These are phyloP conservation scores for Leucophenga maculata DNA, from an alignment of 2,888 invertebrate genomes.

Conservation along the genomic window DNA sequence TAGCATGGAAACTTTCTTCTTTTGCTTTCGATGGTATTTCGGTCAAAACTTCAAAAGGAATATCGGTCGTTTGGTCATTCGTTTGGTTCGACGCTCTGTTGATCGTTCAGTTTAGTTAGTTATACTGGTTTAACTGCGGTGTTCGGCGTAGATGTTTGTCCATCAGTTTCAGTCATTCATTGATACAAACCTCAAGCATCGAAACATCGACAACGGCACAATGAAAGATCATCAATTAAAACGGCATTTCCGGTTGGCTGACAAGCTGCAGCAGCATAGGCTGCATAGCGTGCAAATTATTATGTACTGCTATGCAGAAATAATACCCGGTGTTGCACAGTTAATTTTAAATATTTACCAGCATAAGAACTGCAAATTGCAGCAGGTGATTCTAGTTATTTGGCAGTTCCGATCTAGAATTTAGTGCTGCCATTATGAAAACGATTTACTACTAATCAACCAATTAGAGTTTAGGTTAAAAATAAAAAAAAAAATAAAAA, in stretches of 20 bases:
- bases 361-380: no score
- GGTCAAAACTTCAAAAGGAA: conserved; percentile 53
- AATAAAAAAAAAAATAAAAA: no score
- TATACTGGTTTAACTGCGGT: neutral
- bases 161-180: neutral
- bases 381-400: no score
- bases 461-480: no score
- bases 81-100: neutral
- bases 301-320: no score
- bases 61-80: conserved; percentile 12
- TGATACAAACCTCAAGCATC: neutral
- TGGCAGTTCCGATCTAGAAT: no score
- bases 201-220: neutral
- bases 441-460: no score
- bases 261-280: conserved; percentile 1
- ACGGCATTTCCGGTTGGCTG: conserved; percentile 55
- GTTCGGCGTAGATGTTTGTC: no score
- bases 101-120: neutral
- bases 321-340: no score
- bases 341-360: no score
- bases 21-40: conserved; percentile 61
- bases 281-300: conserved; percentile 19
- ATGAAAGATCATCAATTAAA: conserved; percentile 41
- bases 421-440: no score
- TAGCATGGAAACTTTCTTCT: conserved; percentile 59